phyloP scores from a whole-genome alignment of 2,888 invertebrate species.

The Nemurella pictetii region DNA sequence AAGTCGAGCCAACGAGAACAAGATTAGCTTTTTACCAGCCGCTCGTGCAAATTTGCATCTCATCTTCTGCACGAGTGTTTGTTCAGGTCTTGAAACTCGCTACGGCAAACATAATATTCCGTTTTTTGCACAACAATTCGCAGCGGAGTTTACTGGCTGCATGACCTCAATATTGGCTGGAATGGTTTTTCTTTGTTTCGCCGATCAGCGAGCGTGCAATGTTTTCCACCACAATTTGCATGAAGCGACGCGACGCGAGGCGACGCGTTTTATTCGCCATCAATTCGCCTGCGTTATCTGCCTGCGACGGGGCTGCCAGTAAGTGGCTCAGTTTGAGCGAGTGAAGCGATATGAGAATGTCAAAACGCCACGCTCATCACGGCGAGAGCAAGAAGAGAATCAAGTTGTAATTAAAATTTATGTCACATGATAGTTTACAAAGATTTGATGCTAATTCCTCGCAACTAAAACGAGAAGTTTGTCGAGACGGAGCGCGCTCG shows the following conservation, averaged over 20 bases:
- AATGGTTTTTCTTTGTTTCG: neutral
- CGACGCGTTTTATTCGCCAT: neutral
- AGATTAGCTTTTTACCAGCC: neutral
- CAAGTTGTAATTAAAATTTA: neutral
- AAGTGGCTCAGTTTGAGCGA: neutral
- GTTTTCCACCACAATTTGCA: neutral
- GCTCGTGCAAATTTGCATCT: neutral
- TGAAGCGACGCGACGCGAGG: neutral
- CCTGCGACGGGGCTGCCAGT: no score
- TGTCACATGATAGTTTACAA: neutral
- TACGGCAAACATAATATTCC: neutral
- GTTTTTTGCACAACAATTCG: neutral
- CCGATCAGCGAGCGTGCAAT: neutral
- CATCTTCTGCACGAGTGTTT: neutral
- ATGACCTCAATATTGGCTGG: neutral
- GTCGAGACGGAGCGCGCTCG: neutral
- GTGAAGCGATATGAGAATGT: neutral
- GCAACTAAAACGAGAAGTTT: neutral
- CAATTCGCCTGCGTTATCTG: neutral
- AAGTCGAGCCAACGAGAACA: neutral
- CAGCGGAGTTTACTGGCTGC: neutral
- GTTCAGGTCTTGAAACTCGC: neutral
- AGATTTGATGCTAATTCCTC: neutral
- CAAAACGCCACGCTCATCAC: neutral
- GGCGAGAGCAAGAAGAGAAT: neutral